Percentiles rank a stretch among this genome's conserved stretches.
These are phyloP conservation scores for Andrena minutula DNA, from an alignment of 2,888 invertebrate species.

Conservation along the genomic window DNA sequence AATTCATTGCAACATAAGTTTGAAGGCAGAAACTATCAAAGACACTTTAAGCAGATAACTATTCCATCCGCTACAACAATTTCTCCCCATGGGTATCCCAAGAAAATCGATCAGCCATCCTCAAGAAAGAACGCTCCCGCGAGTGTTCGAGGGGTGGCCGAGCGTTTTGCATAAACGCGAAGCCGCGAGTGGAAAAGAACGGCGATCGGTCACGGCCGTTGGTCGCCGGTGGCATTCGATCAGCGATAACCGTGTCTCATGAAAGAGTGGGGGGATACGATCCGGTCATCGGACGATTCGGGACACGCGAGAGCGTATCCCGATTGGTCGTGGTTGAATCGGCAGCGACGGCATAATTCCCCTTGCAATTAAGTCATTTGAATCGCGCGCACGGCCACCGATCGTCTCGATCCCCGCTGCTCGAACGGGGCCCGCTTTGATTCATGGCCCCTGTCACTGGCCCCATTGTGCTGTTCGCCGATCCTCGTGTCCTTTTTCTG, in stretches of 20 bases:
- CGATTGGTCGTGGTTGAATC: slow-evolving; percentile 17
- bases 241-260: slow-evolving; percentile 30
- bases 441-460: slow-evolving; percentile 40
- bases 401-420: slow-evolving; percentile 2
- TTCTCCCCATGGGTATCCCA: not conserved
- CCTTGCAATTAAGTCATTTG: slow-evolving; percentile 56
- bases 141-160: not conserved
- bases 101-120: not conserved
- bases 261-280: not conserved
- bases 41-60: not conserved
- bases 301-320: slow-evolving; percentile 15
- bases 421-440: slow-evolving; percentile 24
- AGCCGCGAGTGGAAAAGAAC: slow-evolving; percentile 22
- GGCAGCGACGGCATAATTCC: slow-evolving; percentile 44
- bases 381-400: slow-evolving; percentile 24
- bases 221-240: slow-evolving; percentile 41
- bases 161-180: slow-evolving; percentile 39
- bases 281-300: slow-evolving; percentile 16
- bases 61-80: not conserved
- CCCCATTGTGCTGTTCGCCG: slow-evolving; percentile 33
- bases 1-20: not conserved
- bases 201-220: slow-evolving; percentile 41
- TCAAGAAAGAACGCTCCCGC: not conserved
- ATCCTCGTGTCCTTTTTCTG: slow-evolving; percentile 35
- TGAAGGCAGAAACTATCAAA: not conserved